Percentiles rank a stretch among this genome's conserved stretches.
phyloP scores from a whole-genome alignment of 2,113 vertebrate genomes.

The Haemorhous mexicanus region DNA sequence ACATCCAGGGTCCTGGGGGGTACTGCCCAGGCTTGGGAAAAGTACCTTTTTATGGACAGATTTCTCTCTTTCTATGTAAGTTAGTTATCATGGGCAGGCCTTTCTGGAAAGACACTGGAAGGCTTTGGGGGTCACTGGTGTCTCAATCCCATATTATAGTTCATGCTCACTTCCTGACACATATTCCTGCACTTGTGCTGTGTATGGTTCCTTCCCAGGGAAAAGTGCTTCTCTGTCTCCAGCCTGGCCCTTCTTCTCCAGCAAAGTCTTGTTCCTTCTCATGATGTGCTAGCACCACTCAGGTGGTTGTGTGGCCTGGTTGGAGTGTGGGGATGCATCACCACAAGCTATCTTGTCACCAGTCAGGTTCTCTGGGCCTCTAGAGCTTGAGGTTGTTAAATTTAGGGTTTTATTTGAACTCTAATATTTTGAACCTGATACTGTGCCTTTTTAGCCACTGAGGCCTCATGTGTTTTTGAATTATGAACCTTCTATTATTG shows the following conservation, averaged over 20 bases:
- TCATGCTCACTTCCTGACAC: background rate
- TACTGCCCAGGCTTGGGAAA: background rate
- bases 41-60: background rate
- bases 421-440: background rate
- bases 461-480: background rate
- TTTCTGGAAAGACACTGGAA: background rate
- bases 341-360: accelerated
- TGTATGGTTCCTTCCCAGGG: background rate
- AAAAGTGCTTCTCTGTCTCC: background rate
- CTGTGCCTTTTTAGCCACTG: background rate
- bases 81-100: background rate
- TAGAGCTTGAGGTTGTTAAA: background rate
- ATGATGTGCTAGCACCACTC: background rate
- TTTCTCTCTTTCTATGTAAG: background rate
- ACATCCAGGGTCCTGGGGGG: background rate
- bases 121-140: accelerated
- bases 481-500: background rate
- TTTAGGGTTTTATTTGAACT: background rate
- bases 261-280: background rate
- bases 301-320: accelerated
- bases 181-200: background rate
- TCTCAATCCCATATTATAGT: background rate
- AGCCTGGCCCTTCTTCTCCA: background rate
- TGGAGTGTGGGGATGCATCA: background rate
- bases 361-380: background rate